Conservation (phyloP, 1,140 invertebrate genomes). For the Aricia agestis region DNA sequence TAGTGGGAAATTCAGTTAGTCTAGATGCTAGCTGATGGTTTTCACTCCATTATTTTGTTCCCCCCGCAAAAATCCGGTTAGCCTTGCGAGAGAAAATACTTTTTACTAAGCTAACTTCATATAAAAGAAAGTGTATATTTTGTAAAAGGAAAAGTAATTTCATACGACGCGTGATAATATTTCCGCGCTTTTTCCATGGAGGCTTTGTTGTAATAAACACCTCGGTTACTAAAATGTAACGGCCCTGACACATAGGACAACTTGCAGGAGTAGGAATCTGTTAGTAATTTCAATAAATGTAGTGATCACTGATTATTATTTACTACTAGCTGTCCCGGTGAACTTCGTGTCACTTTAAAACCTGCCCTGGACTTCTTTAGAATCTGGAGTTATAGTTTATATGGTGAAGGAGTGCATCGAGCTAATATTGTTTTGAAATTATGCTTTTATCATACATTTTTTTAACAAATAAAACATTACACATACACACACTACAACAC, state of each 20-base stretch:
- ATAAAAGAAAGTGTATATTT: constrained; percentile 4
- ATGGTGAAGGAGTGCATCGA: too few species aligned
- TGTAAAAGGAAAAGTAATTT: not conserved
- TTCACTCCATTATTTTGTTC: not conserved
- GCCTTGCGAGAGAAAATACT: not conserved
- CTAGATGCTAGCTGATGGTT: not conserved
- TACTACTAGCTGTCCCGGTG: too few species aligned
- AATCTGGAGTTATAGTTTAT: too few species aligned
- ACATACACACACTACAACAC: too few species aligned
- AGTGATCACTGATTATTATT: too few species aligned
- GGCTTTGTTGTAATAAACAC: not conserved
- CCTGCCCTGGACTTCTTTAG: too few species aligned
- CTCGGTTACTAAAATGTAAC: not conserved
- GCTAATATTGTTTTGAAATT: too few species aligned
- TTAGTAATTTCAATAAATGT: too few species aligned
- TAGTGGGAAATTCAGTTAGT: not conserved
- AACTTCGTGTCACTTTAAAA: too few species aligned
- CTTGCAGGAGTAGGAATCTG: not conserved
- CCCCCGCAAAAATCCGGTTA: not conserved
- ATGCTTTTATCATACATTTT: too few species aligned
- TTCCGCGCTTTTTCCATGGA: not conserved
- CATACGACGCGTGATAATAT: not conserved
- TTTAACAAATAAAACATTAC: too few species aligned
- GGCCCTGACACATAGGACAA: not conserved
- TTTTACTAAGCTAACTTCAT: not conserved